Base-by-base conservation (phyloP, 1,140 invertebrate genomes). In the Orius laevigatus region DNA sequence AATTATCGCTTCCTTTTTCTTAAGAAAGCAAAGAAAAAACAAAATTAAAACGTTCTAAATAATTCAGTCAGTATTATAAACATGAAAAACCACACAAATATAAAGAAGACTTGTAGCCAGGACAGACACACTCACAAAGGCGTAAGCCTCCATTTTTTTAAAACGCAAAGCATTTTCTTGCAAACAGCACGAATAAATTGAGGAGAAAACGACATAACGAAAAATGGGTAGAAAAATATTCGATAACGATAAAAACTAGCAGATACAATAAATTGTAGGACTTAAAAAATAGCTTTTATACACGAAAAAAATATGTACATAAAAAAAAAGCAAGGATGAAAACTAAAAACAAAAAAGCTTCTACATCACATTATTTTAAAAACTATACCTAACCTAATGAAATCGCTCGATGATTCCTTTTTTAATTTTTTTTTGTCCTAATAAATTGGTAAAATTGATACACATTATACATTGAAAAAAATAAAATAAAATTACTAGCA, bases 21-120 rank as follows among this genome's bases (percentile, higher is more conserved):
- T n/a, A 48, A n/a, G 6, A 48, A 48, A 20, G 40, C 20, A 18
- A 11, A 48, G 18, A 48, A 39, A 11, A n/a, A 18, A 51, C 16
- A 36, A 36, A 48, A 20, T 53, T n/a, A 46, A 53, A 40, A 36
- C 35, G 19, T 40, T 48, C 32, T 41, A 51, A 54, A 46, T 46
- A 54, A 49, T 50, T 52, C 45, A 48, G 34, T 52, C 45, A 48
- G 14, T 45, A 41, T 18, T 45, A 56, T 52, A 45, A 45, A 49
- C 35, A 43, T 52, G 33, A 48, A 49, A 49, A 46, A 43, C 38
- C 48, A 49, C 48, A 36, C 50, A 48, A 55, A 47, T 47, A 41
- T 52, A 34, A 49, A 40, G 12, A 48, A 32, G 19, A 41, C 41
- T 42, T 14, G 18, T 45, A n/a, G 47, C 25, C n/a, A 44, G 33